Conservation (phyloP, 2,888 invertebrate genomes). For the Drosophila acutilabella region DNA sequence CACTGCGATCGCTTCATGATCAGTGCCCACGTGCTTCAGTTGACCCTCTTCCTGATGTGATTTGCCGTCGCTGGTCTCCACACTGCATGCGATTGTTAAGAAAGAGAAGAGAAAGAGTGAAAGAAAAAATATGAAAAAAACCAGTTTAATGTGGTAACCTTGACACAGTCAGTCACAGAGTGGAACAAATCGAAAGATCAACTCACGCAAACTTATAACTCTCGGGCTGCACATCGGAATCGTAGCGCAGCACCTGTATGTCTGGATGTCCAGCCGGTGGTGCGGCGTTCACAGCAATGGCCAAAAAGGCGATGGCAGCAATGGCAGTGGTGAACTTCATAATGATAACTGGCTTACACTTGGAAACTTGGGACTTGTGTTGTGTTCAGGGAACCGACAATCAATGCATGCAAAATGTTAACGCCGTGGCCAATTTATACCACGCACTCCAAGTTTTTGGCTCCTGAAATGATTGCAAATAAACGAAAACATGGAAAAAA, state of each 20-base stretch:
- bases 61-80: slow-evolving; percentile 88
- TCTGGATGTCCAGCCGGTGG: slow-evolving; percentile 84
- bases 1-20: slow-evolving; percentile 87
- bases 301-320: slow-evolving; percentile 72
- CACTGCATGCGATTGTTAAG: slow-evolving; percentile 83
- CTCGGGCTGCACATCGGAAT: slow-evolving; percentile 86
- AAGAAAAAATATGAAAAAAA: slow-evolving; percentile 7
- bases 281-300: slow-evolving; percentile 77
- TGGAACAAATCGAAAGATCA: neutral
- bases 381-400: slow-evolving; percentile 68
- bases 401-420: slow-evolving; percentile 73
- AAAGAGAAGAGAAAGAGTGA: slow-evolving; percentile 2
- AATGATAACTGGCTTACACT: neutral
- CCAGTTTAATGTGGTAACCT: slow-evolving; percentile 36
- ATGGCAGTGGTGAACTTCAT: slow-evolving; percentile 69
- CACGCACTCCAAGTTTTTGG: slow-evolving; percentile 14
- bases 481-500: slow-evolving; percentile 7
- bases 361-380: slow-evolving; percentile 40
- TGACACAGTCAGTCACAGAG: slow-evolving; percentile 45
- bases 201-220: slow-evolving; percentile 83
- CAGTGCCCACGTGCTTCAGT: slow-evolving; percentile 87
- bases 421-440: slow-evolving; percentile 65
- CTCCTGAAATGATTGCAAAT: slow-evolving; percentile 38
- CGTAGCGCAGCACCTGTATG: slow-evolving; percentile 87
- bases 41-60: slow-evolving; percentile 87